Evolutionary conservation across 1,140 invertebrate species (phyloP).

Genomic region (Drosophila kepulauana): DNA sequence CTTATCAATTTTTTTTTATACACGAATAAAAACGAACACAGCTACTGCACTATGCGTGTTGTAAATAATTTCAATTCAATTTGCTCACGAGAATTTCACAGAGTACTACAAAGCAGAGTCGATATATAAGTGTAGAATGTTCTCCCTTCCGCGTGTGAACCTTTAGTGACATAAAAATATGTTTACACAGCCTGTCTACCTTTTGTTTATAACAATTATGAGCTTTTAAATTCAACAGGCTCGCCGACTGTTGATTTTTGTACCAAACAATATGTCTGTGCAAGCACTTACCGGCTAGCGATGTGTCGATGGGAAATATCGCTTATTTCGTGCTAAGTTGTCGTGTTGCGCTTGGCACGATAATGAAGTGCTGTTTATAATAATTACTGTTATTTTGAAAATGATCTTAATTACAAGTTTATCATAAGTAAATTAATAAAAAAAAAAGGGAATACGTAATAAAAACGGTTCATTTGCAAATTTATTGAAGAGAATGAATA

Average conservation of each 20-base stretch:
- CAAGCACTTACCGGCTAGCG: constrained; percentile 43
- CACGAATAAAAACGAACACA: constrained; percentile 2
- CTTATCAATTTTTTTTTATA: constrained; percentile 38
- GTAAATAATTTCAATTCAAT: constrained; percentile 12
- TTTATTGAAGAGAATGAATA: no score
- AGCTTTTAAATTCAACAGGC: constrained; percentile 8
- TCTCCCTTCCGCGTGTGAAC: constrained; percentile 12
- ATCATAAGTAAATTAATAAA: no score
- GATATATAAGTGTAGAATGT: not conserved
- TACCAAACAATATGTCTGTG: constrained; percentile 26
- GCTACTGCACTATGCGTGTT: constrained; percentile 26
- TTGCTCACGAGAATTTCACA: constrained; percentile 11
- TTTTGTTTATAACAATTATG: constrained; percentile 9
- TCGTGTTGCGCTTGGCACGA: not conserved
- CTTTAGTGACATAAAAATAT: not conserved
- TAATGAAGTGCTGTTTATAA: not conserved
- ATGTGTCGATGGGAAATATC: constrained; percentile 33
- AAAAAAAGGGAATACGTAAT: no score
- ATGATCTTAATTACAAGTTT: not conserved
- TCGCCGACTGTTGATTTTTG: constrained; percentile 22
- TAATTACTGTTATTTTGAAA: constrained; percentile 1
- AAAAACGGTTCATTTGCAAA: no score
- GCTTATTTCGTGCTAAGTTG: not conserved
- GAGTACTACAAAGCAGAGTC: not conserved
- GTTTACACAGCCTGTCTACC: constrained; percentile 32